These are phyloP conservation scores for Lytechinus variegatus DNA, from an alignment of 35 echinoderm and acorn worm genomes.

Conservation along the genomic window DNA sequence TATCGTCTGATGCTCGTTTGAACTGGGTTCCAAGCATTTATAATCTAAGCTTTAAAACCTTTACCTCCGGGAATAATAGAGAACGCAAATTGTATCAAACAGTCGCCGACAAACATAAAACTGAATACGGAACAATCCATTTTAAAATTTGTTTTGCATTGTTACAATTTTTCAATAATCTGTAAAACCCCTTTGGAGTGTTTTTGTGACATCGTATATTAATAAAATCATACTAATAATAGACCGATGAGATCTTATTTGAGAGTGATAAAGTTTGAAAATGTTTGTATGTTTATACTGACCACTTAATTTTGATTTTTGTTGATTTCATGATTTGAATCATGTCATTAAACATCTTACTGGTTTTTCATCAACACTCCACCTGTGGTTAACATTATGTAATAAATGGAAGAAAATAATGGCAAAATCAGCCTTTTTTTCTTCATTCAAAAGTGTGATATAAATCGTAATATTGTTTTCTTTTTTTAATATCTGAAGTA, in stretches of 20 bases:
- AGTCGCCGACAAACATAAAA: constrained; percentile 24
- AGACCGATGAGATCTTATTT: neutral
- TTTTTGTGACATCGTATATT: neutral
- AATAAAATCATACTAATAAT: neutral
- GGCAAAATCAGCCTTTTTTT: too few species aligned
- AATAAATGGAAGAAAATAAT: too few species aligned
- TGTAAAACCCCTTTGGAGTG: neutral
- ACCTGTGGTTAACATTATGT: too few species aligned
- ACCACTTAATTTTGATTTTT: neutral
- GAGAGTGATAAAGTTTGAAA: neutral
- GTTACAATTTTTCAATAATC: constrained; percentile 44
- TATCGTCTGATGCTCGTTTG: neutral
- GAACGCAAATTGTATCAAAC: constrained; percentile 50
- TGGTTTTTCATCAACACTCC: too few species aligned
- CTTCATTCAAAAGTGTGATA: too few species aligned
- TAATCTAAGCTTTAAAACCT: constrained; percentile 18
- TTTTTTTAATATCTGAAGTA: too few species aligned
- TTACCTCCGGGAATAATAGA: constrained; percentile 51
- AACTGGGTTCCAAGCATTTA: neutral
- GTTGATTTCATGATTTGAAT: neutral
- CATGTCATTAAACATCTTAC: neutral
- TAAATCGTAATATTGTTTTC: too few species aligned
- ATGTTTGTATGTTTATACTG: neutral
- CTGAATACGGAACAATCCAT: constrained; percentile 18
- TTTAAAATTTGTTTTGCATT: constrained; percentile 15